Percentiles rank a stretch among this genome's conserved stretches.
Conservation (phyloP, 2,113 vertebrate species). For the Drymodes brunneopygia region DNA sequence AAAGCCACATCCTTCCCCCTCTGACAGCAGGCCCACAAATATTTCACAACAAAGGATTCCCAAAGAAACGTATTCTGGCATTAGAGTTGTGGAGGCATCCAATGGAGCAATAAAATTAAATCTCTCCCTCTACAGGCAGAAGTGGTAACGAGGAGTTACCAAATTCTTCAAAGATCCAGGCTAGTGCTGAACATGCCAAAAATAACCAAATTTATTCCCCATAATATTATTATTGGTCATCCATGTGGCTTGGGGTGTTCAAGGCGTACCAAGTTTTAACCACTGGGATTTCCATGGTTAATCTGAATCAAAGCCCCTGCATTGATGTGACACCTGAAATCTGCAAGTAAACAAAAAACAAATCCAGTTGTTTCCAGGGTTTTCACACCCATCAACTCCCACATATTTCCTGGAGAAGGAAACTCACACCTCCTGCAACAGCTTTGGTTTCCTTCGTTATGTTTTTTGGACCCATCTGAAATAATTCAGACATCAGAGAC, state of each 20-base stretch:
- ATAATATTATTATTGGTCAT: not conserved
- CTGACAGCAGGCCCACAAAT: not conserved
- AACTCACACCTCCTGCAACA: not conserved
- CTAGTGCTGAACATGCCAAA: not conserved
- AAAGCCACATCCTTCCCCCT: fast-evolving
- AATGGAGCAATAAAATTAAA: not conserved
- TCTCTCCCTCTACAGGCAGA: not conserved
- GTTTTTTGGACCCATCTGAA: not conserved
- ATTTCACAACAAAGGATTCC: not conserved
- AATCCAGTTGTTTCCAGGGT: not conserved
- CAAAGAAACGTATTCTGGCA: not conserved
- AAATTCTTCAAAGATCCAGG: not conserved
- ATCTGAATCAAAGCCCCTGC: not conserved
- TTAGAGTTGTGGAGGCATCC: not conserved
- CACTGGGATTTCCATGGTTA: not conserved
- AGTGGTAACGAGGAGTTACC: not conserved
- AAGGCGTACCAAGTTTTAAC: not conserved
- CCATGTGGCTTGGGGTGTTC: not conserved
- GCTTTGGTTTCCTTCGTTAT: not conserved
- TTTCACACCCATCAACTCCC: not conserved
- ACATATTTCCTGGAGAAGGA: not conserved
- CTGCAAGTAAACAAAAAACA: not conserved
- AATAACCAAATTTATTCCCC: not conserved
- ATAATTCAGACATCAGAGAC: not conserved
- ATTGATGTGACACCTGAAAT: not conserved